Base-by-base conservation (phyloP, 2,888 invertebrate species). In the Tanypteryx hageni region DNA sequence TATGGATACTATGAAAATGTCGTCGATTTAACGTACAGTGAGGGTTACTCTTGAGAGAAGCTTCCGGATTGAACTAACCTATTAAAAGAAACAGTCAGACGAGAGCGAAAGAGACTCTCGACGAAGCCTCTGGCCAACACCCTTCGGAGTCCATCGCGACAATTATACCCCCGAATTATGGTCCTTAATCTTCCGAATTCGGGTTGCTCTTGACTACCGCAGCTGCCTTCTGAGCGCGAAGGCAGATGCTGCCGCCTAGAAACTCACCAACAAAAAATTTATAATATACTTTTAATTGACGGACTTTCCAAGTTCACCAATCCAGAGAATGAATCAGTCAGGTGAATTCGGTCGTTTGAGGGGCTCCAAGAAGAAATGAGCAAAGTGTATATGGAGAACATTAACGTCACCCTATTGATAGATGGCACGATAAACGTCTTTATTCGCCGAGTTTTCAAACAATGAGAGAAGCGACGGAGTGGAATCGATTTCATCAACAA, bases 251-350 rank as follows among this genome's bases (percentile, higher is more conserved):
- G 44, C 14, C 5, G 7, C 68, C 22, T 22, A 22, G 68, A 76
- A 13, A 13, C 27, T 22, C n/a, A 68, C 68, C 27, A 18, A 27
- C 22, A 76, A 76, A 76, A 76, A 76, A 27, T 44, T 3, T 44
- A 44, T 27, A 76, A 27, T 76, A 76, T 76, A 76, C 22, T 27
- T 76, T 22, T 76, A 76, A 76, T 76, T 76, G 76, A 76, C 27
- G 76, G 76, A 13, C 13, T 76, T 76, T 27, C 76, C 76, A 13
- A 10, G 76, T 76, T 76, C 76, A 27, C 27, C 22, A 76, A 76
- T 76, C 27, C 76, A 27, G 27, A 27, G 27, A 27, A 27, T 76
- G 22, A 76, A 76, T 27, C 76, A 76, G n/a, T n/a, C 76, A 76
- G 76, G 22, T 76, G 76, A 27, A 13, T 27, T 76, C 27, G 22